These are phyloP conservation scores for Cuniculus paca DNA, from an alignment of 2,797 vertebrate genomes.

Conservation along the genomic window DNA sequence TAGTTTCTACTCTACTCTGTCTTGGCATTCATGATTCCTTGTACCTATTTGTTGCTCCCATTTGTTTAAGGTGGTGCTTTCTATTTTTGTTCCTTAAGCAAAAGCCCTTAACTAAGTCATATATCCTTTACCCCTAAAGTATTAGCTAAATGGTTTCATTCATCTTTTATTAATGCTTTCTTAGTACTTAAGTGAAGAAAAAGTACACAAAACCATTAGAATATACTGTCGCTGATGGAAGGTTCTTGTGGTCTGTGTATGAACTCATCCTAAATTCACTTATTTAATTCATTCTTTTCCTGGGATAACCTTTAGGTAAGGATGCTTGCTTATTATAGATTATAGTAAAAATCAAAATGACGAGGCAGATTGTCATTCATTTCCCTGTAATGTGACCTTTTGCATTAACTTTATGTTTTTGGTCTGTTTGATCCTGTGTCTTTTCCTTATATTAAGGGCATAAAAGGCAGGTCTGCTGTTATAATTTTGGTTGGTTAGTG, in stretches of 20 bases:
- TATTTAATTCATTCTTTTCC: constrained; percentile 19
- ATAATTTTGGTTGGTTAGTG: background rate
- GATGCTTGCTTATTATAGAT: constrained; percentile 15
- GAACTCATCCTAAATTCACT: background rate
- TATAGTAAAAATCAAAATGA: background rate
- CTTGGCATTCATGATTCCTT: background rate
- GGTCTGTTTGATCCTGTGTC: background rate
- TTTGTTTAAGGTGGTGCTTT: background rate
- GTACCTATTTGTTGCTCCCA: background rate
- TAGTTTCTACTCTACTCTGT: background rate
- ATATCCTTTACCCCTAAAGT: background rate
- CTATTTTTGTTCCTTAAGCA: constrained; percentile 1
- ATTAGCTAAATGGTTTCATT: background rate
- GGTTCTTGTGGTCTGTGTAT: background rate
- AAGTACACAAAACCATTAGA: background rate
- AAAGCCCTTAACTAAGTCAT: background rate
- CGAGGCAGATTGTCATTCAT: background rate
- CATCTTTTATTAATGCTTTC: background rate
- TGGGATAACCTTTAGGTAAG: background rate
- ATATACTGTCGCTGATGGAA: background rate
- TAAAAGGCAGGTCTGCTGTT: background rate
- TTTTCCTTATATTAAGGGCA: background rate
- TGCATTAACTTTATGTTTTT: background rate
- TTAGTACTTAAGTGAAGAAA: background rate
- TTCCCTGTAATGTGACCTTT: background rate